Base-by-base conservation (phyloP, 1,140 invertebrate species). In the Bombus fervidus region DNA sequence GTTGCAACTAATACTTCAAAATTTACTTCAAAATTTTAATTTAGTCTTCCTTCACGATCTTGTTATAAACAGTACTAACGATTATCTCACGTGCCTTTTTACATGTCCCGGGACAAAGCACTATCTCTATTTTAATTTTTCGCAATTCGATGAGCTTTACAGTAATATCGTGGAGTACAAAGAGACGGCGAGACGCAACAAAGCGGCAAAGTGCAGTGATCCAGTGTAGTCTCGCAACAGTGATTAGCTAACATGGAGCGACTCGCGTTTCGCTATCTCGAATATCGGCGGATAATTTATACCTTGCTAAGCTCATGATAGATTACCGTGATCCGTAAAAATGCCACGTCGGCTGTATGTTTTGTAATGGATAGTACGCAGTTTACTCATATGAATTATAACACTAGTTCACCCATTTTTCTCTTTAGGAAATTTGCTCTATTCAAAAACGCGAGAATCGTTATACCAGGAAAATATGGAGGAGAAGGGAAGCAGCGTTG, bases 281-380 rank as follows among this genome's bases (percentile, higher is more conserved):
- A 64, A n/a, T 28, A 34, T 10, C 37, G 31, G 47, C 53, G 83
- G 73, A 79, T 85, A 81, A 74, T 81, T 85, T 41, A 80, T 73
- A 43, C 41, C 6, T 25, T 73, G 41, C 39, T 41, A 31, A 39
- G 22, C 41, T 10, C 18, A 43, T 71, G 66, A 84, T 71, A n/a
- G 31, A 84, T 84, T 39, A 79, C 6, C 59, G 41, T 10, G 73
- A 68, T 53, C 12, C 15, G 37, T 83, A 77, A 83, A 82, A 77
- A 39, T 77, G 28, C 62, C n/a, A 12, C 28, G 12, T 68, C 62
- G 37, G 6, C 25, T 12, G 31, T 41, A 53, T 3, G 18, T 76
- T 25, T 34, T 8, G 34, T 10, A 57, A 75, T 25, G 31, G n/a
- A 37, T n/a, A 37, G n/a, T 6, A 53, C 43, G 62, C 53, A 22